Evolutionary conservation across 1,140 invertebrate species (phyloP).

Genomic region (Dreissena polymorpha): DNA sequence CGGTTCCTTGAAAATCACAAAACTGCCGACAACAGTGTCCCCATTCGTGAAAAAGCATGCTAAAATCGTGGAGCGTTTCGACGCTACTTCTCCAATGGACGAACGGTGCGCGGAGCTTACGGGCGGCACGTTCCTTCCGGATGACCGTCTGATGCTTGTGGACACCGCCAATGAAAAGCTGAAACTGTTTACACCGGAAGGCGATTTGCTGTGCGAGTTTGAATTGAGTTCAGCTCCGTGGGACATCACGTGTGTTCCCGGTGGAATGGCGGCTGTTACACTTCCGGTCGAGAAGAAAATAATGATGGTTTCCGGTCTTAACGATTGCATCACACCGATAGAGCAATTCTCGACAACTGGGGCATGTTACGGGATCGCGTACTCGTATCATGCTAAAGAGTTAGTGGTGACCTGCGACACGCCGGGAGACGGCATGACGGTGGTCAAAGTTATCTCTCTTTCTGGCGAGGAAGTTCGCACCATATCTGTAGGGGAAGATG

Average conservation of each 20-base stretch:
- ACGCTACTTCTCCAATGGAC: conserved; percentile 52
- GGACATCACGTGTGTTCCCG: conserved; percentile 48
- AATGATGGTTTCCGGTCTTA: conserved; percentile 42
- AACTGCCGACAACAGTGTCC: conserved; percentile 34
- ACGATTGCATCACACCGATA: conserved; percentile 51
- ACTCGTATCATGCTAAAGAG: conserved; percentile 43
- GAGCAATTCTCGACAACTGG: conserved; percentile 48
- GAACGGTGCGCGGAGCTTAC: conserved; percentile 50
- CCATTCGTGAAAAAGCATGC: conserved; percentile 51
- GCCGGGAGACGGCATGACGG: conserved; percentile 31
- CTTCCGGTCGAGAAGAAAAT: conserved; percentile 50
- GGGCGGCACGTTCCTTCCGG: conserved; percentile 47
- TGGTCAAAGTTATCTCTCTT: conserved; percentile 42
- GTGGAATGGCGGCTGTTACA: conserved; percentile 50
- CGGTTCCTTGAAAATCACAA: conserved; percentile 35
- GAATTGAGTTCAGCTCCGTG: conserved; percentile 51
- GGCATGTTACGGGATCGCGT: conserved; percentile 51
- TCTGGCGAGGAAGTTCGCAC: conserved; percentile 32
- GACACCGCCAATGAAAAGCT: conserved; percentile 51
- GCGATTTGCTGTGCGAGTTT: conserved; percentile 39
- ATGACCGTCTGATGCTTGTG: conserved; percentile 44
- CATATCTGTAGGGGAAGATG: conserved; percentile 30
- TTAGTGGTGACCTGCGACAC: conserved; percentile 49
- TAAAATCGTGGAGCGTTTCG: conserved; percentile 2
- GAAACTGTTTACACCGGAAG: conserved; percentile 52